phyloP scores from a whole-genome alignment of 2,888 invertebrate species.

The Troides helena region DNA sequence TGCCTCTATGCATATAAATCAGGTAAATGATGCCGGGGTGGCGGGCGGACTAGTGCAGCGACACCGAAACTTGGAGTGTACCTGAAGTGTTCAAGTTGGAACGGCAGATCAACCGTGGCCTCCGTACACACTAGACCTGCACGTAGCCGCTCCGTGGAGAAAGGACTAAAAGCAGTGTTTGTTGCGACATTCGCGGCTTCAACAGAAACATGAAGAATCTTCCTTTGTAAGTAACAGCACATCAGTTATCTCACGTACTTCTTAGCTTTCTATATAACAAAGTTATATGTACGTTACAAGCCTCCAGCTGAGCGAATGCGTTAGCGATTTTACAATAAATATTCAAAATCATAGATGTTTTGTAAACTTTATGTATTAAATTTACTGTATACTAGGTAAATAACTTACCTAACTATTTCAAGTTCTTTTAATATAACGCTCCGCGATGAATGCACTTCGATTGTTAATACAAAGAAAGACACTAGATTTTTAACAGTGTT shows the following conservation, averaged over 20 bases:
- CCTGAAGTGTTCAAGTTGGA: slow-evolving; percentile 50
- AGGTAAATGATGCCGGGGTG: slow-evolving; percentile 50
- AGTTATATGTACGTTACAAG: slow-evolving; percentile 18
- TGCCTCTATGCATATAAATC: slow-evolving; percentile 58
- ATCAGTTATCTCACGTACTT: slow-evolving; percentile 23
- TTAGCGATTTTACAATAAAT: slow-evolving; percentile 53
- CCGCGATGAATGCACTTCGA: slow-evolving; percentile 38
- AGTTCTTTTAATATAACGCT: slow-evolving; percentile 29
- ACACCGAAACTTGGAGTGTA: slow-evolving; percentile 47
- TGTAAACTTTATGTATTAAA: background rate
- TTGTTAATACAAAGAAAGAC: background rate
- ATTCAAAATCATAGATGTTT: background rate
- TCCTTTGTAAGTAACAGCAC: slow-evolving; percentile 59
- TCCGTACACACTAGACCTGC: slow-evolving; percentile 69
- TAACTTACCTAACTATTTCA: background rate
- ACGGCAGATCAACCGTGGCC: slow-evolving; percentile 70
- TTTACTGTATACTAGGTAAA: slow-evolving; percentile 6
- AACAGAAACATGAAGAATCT: slow-evolving; percentile 65
- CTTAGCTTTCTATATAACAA: slow-evolving; percentile 20
- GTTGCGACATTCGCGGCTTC: slow-evolving; percentile 47
- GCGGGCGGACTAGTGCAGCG: slow-evolving; percentile 43
- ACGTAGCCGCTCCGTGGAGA: slow-evolving; percentile 58
- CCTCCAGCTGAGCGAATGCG: slow-evolving; percentile 62
- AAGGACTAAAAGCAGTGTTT: slow-evolving; percentile 57
- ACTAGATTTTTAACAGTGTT: background rate